Evolutionary conservation across 2,797 vertebrate species (phyloP), one percentile per base, ranked within the genome.

Genomic region (Lagodon rhomboides): DNA sequence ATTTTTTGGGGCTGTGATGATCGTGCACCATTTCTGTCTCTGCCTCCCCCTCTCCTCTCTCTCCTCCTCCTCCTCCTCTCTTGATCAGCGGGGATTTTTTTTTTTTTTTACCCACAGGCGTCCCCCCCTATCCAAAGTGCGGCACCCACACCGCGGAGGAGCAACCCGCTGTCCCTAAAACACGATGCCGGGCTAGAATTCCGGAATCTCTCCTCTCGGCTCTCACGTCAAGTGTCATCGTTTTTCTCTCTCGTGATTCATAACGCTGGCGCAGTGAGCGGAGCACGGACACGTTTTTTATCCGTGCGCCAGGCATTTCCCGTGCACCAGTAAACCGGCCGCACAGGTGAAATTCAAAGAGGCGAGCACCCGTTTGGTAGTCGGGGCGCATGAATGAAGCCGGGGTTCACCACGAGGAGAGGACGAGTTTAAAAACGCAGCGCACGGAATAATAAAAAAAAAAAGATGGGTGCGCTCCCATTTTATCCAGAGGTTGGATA

Each of bases 51-150:
- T n/a, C n/a, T n/a, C 7, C 15, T 7, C n/a, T n/a, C 7, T 12
- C 49, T 25, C 38, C 49, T 17, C 51, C 5, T 20, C 22, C 12
- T 54, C 54, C 55, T 20, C 10, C 22, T 46, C 74, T 34, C 61
- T 50, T 62, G 56, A 64, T 77, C 70, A 22, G 59, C 41, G 60
- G 16, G 79, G 75, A 47, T 63, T 46, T 34, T 30, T 30, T 30
- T 7, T 34, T 34, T 12, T 23, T 71, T 86, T 86, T 84, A 79
- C 85, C 87, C 89, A 89, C 83, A 68, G 71, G 77, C 85, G 70
- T 74, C 79, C 71, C 90, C 30, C 34, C 34, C 75, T 58, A 86
- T 85, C 86, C 91, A 92, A 94, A 94, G 92, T 93, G 87, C 89
- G 82, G 83, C 89, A 91, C 84, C 58, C 68, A 38, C 81, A 59